Evolutionary conservation across 2,797 vertebrate species (phyloP).

Genomic region (Threskiornis aethiopicus): DNA sequence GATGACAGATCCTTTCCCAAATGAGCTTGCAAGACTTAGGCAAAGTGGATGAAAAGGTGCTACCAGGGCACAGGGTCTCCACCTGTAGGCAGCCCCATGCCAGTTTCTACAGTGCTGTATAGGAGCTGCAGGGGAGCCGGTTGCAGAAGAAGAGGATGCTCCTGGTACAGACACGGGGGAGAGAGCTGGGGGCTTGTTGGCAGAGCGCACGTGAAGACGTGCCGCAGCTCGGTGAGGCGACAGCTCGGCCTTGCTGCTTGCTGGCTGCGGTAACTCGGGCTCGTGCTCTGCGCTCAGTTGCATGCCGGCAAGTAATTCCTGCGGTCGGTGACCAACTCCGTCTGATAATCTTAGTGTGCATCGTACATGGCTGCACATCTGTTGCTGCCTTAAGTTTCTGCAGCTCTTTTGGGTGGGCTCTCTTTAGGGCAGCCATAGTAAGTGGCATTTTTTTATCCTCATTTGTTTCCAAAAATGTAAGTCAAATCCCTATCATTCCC

Average conservation of each 20-base stretch:
- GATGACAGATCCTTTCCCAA: neutral
- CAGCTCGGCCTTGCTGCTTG: accelerated
- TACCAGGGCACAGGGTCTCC: neutral
- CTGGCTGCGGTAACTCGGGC: neutral
- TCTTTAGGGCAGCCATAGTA: neutral
- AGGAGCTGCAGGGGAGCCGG: neutral
- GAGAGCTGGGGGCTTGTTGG: neutral
- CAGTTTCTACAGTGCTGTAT: neutral
- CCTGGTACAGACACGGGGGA: accelerated
- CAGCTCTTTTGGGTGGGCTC: neutral
- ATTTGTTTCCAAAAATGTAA: neutral
- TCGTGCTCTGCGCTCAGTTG: neutral
- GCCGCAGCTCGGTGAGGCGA: neutral
- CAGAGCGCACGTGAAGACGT: accelerated
- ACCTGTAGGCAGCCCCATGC: neutral
- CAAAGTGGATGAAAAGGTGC: neutral
- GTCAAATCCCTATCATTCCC: neutral
- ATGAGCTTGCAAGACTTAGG: neutral
- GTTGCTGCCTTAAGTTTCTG: neutral
- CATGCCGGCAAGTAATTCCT: neutral
- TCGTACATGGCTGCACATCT: neutral
- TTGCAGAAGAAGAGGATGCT: neutral
- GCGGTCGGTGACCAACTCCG: accelerated
- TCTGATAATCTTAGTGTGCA: neutral
- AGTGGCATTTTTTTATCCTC: neutral